Conservation (phyloP, 2,888 invertebrate genomes). For the Heliconius cydno region DNA sequence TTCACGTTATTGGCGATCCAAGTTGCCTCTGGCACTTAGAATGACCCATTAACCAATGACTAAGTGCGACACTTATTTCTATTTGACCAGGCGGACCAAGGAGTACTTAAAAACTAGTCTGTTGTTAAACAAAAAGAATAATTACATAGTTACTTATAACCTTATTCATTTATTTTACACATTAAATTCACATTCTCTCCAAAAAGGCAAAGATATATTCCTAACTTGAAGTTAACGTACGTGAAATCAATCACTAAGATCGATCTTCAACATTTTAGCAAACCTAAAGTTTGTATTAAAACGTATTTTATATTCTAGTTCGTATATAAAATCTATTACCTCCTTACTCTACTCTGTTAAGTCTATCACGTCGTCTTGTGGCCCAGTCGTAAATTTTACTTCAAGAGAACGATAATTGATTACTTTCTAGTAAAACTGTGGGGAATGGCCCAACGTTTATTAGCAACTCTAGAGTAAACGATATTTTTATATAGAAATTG, state of each 20-base stretch:
- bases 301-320: constrained; percentile 39
- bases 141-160: neutral
- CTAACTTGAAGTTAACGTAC: constrained; percentile 3
- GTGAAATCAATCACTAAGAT: constrained; percentile 39
- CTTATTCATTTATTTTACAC: neutral
- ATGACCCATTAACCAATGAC: too few species aligned
- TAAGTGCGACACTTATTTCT: neutral
- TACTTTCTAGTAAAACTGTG: constrained; percentile 27
- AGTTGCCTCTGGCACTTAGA: neutral
- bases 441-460: neutral
- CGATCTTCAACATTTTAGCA: constrained; percentile 31
- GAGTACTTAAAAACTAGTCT: too few species aligned
- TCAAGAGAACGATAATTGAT: constrained; percentile 36
- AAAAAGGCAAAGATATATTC: constrained; percentile 3
- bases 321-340: constrained; percentile 36
- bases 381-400: constrained; percentile 33
- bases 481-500: neutral
- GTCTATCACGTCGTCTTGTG: constrained; percentile 35
- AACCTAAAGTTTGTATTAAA: constrained; percentile 31
- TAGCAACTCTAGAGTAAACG: neutral
- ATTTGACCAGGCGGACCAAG: neutral
- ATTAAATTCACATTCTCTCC: constrained; percentile 5
- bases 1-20: too few species aligned
- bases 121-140: neutral
- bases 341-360: constrained; percentile 14